These are phyloP conservation scores for Luscinia luscinia DNA, from an alignment of 2,797 vertebrate genomes.

Conservation along the genomic window DNA sequence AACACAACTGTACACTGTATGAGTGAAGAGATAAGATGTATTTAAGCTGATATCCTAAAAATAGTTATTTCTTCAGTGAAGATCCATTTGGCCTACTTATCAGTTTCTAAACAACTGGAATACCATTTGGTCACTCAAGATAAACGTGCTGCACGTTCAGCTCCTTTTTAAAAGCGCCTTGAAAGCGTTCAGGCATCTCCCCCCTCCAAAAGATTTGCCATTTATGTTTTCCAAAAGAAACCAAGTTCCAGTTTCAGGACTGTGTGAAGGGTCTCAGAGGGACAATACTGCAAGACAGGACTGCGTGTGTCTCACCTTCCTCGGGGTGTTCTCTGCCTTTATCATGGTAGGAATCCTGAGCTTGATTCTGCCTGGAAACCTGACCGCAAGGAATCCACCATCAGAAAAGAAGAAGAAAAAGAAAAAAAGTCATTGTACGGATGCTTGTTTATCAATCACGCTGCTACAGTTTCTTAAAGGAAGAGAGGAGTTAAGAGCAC, in stretches of 20 bases:
- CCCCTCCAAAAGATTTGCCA: background rate
- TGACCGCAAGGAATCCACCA: slow-evolving; percentile 71
- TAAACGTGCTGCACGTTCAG: background rate
- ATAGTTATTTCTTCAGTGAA: slow-evolving; percentile 44
- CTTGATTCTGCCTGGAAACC: slow-evolving; percentile 91
- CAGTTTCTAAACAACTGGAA: slow-evolving; percentile 52
- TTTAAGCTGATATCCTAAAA: slow-evolving; percentile 46
- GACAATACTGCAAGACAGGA: background rate
- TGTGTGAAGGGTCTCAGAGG: background rate
- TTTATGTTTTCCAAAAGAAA: background rate
- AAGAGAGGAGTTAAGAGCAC: background rate
- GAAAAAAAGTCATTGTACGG: background rate
- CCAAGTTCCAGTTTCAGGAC: background rate
- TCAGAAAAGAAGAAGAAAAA: slow-evolving; percentile 54
- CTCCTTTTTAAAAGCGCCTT: background rate
- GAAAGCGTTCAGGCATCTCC: background rate
- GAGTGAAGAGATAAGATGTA: slow-evolving; percentile 42
- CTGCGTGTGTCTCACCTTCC: slow-evolving; percentile 85
- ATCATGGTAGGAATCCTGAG: slow-evolving; percentile 94
- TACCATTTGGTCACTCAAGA: slow-evolving; percentile 37
- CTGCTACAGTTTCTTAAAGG: background rate
- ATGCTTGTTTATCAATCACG: background rate
- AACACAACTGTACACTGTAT: background rate
- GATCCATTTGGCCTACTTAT: slow-evolving; percentile 58
- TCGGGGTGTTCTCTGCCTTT: slow-evolving; percentile 94